Conservation (phyloP, 2,797 vertebrate species). For the Chelon labrosus region DNA sequence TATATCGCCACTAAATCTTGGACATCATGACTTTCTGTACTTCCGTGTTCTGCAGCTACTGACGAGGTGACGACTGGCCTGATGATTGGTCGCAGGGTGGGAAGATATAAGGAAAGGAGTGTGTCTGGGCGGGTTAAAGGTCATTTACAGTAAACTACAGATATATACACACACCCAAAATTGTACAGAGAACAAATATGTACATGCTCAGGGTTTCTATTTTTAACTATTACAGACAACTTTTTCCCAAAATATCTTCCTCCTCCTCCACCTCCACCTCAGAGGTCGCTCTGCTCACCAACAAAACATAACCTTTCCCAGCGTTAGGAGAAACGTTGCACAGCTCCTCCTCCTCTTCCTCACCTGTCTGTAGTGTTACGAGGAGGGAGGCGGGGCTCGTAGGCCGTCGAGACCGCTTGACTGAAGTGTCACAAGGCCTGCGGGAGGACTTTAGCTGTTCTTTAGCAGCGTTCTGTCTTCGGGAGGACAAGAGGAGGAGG, state of each 20-base stretch:
- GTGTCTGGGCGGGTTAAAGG: constrained; percentile 39
- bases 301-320: constrained; percentile 3
- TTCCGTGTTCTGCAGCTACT: constrained; percentile 32
- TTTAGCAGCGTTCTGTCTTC: constrained; percentile 92
- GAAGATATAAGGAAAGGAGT: constrained; percentile 7
- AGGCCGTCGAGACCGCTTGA: constrained; percentile 13
- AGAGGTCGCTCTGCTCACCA: not conserved
- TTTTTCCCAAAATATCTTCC: constrained; percentile 46
- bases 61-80: constrained; percentile 18
- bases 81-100: constrained; percentile 36
- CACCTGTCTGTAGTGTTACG: constrained; percentile 66
- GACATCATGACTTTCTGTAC: constrained; percentile 1
- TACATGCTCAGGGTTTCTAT: constrained; percentile 77
- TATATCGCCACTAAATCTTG: not conserved
- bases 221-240: constrained; percentile 45
- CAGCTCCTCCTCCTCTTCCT: constrained; percentile 38
- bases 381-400: constrained; percentile 26
- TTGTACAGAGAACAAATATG: constrained; percentile 84
- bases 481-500: constrained; percentile 77
- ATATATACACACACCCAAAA: constrained; percentile 82
- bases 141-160: constrained; percentile 86
- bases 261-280: constrained; percentile 11
- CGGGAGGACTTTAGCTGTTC: constrained; percentile 87
- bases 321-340: constrained; percentile 31
- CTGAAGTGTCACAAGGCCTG: constrained; percentile 22